Evolutionary conservation across 2,113 vertebrate genomes (phyloP).

Genomic region (Hystrix cristata): DNA sequence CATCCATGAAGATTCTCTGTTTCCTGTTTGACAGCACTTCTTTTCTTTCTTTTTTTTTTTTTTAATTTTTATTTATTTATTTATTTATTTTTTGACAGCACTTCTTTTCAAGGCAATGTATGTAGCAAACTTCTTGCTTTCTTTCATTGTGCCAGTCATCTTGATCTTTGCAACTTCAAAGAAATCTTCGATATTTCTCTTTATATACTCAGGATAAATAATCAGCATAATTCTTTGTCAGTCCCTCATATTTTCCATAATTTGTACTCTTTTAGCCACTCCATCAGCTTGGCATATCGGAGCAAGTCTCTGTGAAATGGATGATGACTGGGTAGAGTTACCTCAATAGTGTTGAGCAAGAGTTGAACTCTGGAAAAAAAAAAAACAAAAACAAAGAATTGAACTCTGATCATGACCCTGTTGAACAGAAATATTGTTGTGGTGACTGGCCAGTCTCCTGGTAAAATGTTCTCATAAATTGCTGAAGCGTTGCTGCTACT

Average conservation of each 20-base stretch:
- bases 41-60: slow-evolving; percentile 87
- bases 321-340: slow-evolving; percentile 97
- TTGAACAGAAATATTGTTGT: slow-evolving; percentile 99
- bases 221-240: slow-evolving; percentile 98
- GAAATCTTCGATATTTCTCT: slow-evolving; percentile 99
- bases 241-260: slow-evolving; percentile 96
- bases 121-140: slow-evolving; percentile 96
- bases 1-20: slow-evolving; percentile 99
- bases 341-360: slow-evolving; percentile 94
- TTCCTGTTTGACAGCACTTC: slow-evolving; percentile 99
- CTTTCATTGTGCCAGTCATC: slow-evolving; percentile 98
- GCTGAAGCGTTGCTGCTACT: slow-evolving; percentile 95
- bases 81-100: no score
- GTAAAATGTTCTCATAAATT: slow-evolving; percentile 96
- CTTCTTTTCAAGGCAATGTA: no score
- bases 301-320: slow-evolving; percentile 98
- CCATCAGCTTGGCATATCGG: slow-evolving; percentile 98
- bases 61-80: no score
- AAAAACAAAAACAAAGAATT: no score
- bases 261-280: slow-evolving; percentile 99
- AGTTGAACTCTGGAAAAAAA: slow-evolving; percentile 88
- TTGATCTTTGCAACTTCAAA: slow-evolving; percentile 99
- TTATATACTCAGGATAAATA: slow-evolving; percentile 97
- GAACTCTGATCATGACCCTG: slow-evolving; percentile 97
- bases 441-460: slow-evolving; percentile 96